These are phyloP conservation scores for Ancistrus triradiatus DNA, from an alignment of 2,113 vertebrate species.

Conservation along the genomic window DNA sequence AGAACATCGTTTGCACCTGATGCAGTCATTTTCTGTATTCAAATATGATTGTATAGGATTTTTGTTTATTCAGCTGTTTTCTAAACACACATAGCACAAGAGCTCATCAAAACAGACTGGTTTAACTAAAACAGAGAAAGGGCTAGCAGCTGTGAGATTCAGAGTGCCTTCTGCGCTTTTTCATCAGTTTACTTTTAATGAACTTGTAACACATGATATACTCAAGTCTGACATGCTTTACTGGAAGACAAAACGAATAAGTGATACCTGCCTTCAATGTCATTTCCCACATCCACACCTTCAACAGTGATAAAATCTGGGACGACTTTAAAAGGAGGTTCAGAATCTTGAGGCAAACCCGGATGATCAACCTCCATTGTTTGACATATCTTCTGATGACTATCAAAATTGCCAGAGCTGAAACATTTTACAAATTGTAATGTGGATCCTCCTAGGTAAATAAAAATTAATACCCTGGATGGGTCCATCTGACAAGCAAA, in stretches of 20 bases:
- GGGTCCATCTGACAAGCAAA: constrained; percentile 19
- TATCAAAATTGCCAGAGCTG: background rate
- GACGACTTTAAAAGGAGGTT: background rate
- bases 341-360: rapidly evolving
- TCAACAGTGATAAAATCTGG: background rate
- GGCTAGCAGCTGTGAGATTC: too few species aligned
- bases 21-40: too few species aligned
- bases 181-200: too few species aligned
- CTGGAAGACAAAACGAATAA: background rate
- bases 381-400: background rate
- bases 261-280: background rate
- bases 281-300: background rate
- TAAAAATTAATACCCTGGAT: background rate
- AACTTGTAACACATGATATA: too few species aligned
- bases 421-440: constrained; percentile 9
- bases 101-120: too few species aligned
- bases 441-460: constrained; percentile 9
- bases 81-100: too few species aligned
- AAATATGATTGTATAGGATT: too few species aligned
- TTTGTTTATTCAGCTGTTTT: too few species aligned
- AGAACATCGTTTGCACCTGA: too few species aligned
- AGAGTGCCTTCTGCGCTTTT: too few species aligned
- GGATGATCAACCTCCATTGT: background rate
- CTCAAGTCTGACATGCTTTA: background rate
- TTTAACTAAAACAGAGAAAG: too few species aligned